Evolutionary conservation across 2,113 vertebrate genomes (phyloP), one percentile per base, ranked within the genome.

Genomic region (Paracyprichromis sp.): DNA sequence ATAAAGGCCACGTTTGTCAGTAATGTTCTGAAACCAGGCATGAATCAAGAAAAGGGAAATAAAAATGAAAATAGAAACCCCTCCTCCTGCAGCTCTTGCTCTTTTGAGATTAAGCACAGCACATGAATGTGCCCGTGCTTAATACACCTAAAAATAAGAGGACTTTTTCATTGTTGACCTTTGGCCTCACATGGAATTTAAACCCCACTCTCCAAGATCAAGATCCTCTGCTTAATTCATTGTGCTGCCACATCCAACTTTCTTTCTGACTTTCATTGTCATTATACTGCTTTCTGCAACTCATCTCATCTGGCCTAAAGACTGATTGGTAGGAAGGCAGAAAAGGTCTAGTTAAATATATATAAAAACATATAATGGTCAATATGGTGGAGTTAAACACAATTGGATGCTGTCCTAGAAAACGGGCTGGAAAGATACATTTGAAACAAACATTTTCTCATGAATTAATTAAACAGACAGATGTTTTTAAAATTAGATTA

Each of bases 401-500:
- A 31, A 52, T 1, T 78, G 10, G 50, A 50, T 19, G 24, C 45
- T 13, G 71, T 78, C 3, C 73, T 78, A 13, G 71, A 78, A 78
- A 78, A 78, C 1, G 4, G 45, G 71, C 71, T 50, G 26, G 7
- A 78, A 52, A n/a, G 45, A 78, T 13, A 1, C 11, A 29, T 40
- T 69, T 87, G 38, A 78, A 83, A 80, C 52, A 83, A 59, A 88
- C 61, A 66, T 38, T 66, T 66, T 66, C 34, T 21, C 34, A 87
- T 59, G 29, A 73, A 90, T 87, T 85, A 86, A 89, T 84, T 80
- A 89, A 89, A 78, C 36, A 53, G 83, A 85, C 85, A 90, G 83
- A 90, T 93, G 91, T 90, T 92, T 89, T 84, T 83, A 38, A 83
- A 88, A 90, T 91, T 19, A 88, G 69, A 88, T 86, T 82, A 69